These are phyloP conservation scores for Paracanthobrama guichenoti DNA, from an alignment of 2,113 vertebrate species.

Conservation along the genomic window DNA sequence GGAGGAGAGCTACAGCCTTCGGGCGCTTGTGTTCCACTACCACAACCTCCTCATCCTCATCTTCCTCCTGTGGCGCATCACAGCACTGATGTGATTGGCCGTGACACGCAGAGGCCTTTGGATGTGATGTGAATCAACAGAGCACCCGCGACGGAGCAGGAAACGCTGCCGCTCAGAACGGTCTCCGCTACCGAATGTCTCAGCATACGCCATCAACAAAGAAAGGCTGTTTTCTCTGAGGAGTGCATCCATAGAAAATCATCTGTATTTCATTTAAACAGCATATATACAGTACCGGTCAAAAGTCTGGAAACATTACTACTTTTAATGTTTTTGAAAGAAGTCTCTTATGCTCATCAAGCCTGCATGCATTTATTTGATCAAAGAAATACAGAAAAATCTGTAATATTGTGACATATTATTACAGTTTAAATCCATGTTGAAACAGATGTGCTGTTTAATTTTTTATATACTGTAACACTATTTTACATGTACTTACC, in stretches of 20 bases:
- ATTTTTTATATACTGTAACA: no score
- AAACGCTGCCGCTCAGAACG: neutral
- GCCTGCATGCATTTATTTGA: no score
- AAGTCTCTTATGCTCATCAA: no score
- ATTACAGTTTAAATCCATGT: no score
- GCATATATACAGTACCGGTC: no score
- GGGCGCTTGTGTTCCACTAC: conserved; percentile 33
- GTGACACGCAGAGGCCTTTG: conserved; percentile 31
- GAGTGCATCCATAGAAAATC: neutral
- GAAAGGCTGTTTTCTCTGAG: neutral
- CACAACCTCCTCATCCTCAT: conserved; percentile 47
- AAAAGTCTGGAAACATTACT: no score
- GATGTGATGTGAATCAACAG: conserved; percentile 41
- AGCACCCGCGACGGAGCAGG: conserved; percentile 23
- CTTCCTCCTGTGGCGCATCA: conserved; percentile 32
- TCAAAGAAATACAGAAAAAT: no score
- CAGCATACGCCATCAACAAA: neutral
- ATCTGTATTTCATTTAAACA: neutral
- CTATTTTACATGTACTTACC: no score
- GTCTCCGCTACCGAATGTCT: neutral
- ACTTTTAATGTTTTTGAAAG: no score
- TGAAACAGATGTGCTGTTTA: no score
- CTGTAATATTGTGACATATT: no score
- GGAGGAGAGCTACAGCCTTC: conserved; percentile 53
- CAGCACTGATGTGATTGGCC: conserved; percentile 37